Base-by-base conservation (phyloP, 2,888 invertebrate genomes). In the Blastobasis adustella region DNA sequence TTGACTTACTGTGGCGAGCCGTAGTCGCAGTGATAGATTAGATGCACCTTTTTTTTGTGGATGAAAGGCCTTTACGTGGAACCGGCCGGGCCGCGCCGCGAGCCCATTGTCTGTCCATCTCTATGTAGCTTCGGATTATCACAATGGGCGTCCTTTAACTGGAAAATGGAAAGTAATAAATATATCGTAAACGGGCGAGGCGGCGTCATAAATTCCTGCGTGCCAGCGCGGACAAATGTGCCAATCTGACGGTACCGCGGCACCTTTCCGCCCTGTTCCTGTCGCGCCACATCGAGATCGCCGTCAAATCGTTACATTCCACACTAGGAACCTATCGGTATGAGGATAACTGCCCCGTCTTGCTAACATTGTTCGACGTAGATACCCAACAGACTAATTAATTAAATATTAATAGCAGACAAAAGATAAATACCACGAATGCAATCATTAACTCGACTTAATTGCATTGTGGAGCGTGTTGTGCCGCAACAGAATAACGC, bases 1-100 rank as follows among this genome's bases (percentile, higher is more conserved):
- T 73, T 68, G 71, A 76, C 69, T 79, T 68, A 78, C 69, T 72
- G 76, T 72, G 71, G 74, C 73, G 69, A 76, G 67, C 10, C 38
- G 39, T 23, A 23, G 23, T 73, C 71, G 67, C 58, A 58, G 69
- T 81, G 79, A 83, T 83, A 82, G 84, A 86, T 84, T 83, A 73
- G 82, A 82, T 83, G 81, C 83, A 84, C 78, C 78, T 76, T 78
- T 76, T 57, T 59, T 59, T 52, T 61, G 68, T 64, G 69, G 65
- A 67, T 64, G 66, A 68, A 66, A 67, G 65, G 65, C 65, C 63
- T 76, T 76, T 75, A 71, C 71, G 62, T 69, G 69, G 71, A 79
- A 76, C 63, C 66, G 63, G 66, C 59, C 61, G 63, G 61, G 63
- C 71, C 58, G 65, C 58, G 67, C 58, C 62, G 40, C 42, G 42